These are phyloP conservation scores for Telmatochromis sp. DNA, from an alignment of 2,113 vertebrate genomes.

Conservation along the genomic window DNA sequence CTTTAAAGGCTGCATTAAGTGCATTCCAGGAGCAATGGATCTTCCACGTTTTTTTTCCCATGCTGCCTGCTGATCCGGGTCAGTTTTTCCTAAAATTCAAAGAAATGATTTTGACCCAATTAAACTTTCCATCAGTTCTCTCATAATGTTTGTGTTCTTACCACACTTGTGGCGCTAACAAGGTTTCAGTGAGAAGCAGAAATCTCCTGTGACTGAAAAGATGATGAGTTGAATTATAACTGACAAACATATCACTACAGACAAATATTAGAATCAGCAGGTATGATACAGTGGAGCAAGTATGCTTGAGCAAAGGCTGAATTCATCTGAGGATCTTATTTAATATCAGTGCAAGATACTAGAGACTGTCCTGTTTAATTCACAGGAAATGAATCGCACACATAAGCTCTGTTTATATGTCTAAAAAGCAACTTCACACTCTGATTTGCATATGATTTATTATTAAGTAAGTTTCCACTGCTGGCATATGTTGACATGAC, in stretches of 20 bases:
- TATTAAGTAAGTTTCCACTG: background rate
- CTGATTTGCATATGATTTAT: background rate
- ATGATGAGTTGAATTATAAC: background rate
- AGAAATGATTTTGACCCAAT: background rate
- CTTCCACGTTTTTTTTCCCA: background rate
- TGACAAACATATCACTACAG: background rate
- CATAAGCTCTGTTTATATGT: background rate
- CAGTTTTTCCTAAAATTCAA: background rate
- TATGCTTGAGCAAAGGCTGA: background rate
- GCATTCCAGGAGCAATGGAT: background rate
- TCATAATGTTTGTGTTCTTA: background rate
- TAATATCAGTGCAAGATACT: background rate
- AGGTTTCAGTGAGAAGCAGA: background rate
- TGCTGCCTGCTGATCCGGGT: background rate
- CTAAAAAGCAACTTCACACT: background rate
- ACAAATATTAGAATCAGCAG: background rate
- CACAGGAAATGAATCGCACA: background rate
- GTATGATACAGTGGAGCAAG: background rate
- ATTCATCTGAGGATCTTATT: background rate
- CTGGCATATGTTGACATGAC: background rate
- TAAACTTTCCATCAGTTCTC: background rate
- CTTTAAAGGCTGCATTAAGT: conserved; percentile 5
- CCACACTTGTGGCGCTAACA: background rate
- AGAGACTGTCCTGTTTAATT: background rate
- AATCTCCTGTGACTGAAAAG: background rate